Percentiles rank a stretch among this genome's conserved stretches.
phyloP scores from a whole-genome alignment of 2,797 vertebrate genomes.

The Sebastes nivosus region DNA sequence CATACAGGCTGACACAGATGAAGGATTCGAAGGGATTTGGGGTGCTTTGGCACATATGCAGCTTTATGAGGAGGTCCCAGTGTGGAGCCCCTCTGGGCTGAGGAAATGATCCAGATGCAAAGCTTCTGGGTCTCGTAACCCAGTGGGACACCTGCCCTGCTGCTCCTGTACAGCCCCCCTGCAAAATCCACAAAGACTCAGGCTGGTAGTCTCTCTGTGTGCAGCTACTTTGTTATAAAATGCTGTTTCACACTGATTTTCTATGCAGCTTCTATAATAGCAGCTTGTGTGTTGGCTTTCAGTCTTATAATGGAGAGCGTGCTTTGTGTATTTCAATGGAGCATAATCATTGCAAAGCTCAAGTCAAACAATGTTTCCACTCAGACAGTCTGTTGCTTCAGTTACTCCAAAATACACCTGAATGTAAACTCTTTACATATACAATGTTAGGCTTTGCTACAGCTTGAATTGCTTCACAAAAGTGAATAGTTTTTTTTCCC shows the following conservation, averaged over 20 bases:
- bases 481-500: neutral
- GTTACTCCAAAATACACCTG: neutral
- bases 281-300: neutral
- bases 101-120: conserved; percentile 80
- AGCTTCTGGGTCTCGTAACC: conserved; percentile 77
- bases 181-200: conserved; percentile 44
- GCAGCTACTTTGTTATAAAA: neutral
- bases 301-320: neutral
- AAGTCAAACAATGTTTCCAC: conserved; percentile 7
- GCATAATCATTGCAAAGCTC: neutral
- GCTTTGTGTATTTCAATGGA: conserved; percentile 9
- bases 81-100: conserved; percentile 61
- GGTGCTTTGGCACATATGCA: conserved; percentile 61
- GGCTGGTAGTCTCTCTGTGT: conserved; percentile 10
- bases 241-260: conserved; percentile 19
- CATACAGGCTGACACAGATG: conserved; percentile 31
- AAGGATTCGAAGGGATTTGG: conserved; percentile 47
- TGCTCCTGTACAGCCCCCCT: conserved; percentile 63
- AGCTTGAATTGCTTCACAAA: neutral
- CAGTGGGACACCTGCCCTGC: conserved; percentile 72
- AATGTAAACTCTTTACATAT: conserved; percentile 1
- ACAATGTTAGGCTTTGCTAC: neutral
- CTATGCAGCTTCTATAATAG: neutral
- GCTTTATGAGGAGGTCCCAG: conserved; percentile 69
- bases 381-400: neutral